Evolutionary conservation across 2,888 invertebrate species (phyloP), one percentile per base, ranked within the genome.

Genomic region (Rambutsinella grinnellia): DNA sequence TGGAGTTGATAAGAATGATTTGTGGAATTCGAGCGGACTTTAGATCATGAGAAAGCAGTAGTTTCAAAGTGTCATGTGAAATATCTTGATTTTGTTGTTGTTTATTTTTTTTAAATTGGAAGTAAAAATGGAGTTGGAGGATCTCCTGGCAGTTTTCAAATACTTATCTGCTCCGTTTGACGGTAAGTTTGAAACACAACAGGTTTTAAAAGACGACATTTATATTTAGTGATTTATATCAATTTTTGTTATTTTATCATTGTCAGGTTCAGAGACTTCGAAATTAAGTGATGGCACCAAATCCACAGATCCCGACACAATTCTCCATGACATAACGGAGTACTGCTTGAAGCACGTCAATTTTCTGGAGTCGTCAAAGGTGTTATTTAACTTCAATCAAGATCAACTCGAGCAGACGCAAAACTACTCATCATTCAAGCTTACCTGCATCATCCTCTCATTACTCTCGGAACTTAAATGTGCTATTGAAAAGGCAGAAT

Each of bases 391-490:
- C 27, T 54, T 49, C n/a, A n/a, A 8, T 28, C 28, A 10, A 27
- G 36, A 24, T 2, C 21, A 19, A 62, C 3, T 44, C n/a, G 5
- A 13, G 27, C 13, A 36, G 5, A 13, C 13, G 36, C 5, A 3
- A 27, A n/a, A 8, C 13, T 71, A 66, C 5, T 49, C 62, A 3
- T 75, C 76, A 2, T 82, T 81, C 81, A 79, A 76, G 26, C 53
- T 81, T 1, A 75, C 78, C 0, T 80, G 79, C 47, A 46, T 69
- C 6, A 67, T 79, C 15, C 57, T 81, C 8, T 70, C 79, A 10
- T 6, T 74, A 10, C 70, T 82, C 5, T 6, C 17, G 2, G 66
- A 79, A 36, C 63, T 82, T 0, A 78, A 69, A 47, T 17, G 1
- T 10, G 19, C 44, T 3, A 47, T 82, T 2, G 81, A 82, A 49